Percentiles rank a stretch among this genome's conserved stretches.
These are phyloP conservation scores for Caenorhabditis doughertyi DNA, from an alignment of 2,888 invertebrate genomes.

Conservation along the genomic window DNA sequence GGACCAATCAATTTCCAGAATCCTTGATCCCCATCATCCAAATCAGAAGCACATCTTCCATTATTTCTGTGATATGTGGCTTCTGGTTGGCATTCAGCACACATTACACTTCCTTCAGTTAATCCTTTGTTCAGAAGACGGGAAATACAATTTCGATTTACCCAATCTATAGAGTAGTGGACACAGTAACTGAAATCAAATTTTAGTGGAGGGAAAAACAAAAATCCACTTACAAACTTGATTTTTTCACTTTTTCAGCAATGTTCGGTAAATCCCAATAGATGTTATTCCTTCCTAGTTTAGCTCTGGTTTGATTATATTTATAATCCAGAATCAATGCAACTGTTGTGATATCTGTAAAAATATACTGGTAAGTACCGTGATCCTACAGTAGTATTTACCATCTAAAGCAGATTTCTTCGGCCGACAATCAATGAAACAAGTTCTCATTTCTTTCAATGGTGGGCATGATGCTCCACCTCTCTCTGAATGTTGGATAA, in stretches of 20 bases:
- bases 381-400: conserved; percentile 2
- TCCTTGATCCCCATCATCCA: conserved; percentile 80
- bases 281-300: conserved; percentile 57
- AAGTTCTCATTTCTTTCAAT: conserved; percentile 73
- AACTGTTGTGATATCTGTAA: conserved; percentile 78
- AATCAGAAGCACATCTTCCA: conserved; percentile 76
- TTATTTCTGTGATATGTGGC: conserved; percentile 77
- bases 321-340: conserved; percentile 79
- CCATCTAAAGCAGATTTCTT: conserved; percentile 50
- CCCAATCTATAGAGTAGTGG: conserved; percentile 78
- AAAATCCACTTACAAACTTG: conserved; percentile 61
- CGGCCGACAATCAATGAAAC: conserved; percentile 71
- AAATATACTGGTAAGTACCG: not conserved
- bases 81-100: conserved; percentile 81
- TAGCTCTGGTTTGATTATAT: conserved; percentile 71
- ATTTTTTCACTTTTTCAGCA: conserved; percentile 56
- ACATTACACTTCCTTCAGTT: conserved; percentile 70
- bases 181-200: conserved; percentile 77
- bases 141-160: conserved; percentile 79
- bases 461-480: conserved; percentile 73
- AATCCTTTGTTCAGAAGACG: conserved; percentile 61
- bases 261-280: conserved; percentile 68
- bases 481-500: conserved; percentile 65
- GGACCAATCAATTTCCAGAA: conserved; percentile 82
- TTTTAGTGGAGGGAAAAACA: not conserved